Evolutionary conservation across 2,888 invertebrate genomes (phyloP).

Genomic region (Tiliacea aurago): DNA sequence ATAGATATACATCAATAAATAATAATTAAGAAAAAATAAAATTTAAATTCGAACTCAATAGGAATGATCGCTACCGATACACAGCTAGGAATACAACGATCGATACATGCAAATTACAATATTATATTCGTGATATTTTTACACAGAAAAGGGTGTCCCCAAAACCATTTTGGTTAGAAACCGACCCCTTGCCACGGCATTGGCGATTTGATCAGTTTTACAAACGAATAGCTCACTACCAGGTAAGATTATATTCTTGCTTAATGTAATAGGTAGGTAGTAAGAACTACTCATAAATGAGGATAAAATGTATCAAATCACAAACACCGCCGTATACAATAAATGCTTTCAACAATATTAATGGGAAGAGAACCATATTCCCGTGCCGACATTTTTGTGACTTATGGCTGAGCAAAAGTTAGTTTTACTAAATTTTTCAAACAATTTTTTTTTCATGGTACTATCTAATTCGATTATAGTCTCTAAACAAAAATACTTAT

Average conservation of each 20-base stretch:
- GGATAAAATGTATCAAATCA: constrained; percentile 64
- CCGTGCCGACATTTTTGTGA: constrained; percentile 67
- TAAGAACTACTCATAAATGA: constrained; percentile 11
- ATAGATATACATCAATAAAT: constrained; percentile 66
- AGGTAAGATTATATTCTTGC: constrained; percentile 6
- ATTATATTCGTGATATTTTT: constrained; percentile 61
- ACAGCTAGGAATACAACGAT: constrained; percentile 77
- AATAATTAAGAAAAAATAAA: constrained; percentile 67
- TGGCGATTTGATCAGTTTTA: constrained; percentile 63
- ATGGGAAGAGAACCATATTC: constrained; percentile 73
- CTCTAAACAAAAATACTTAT: constrained; percentile 26
- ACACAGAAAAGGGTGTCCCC: constrained; percentile 74
- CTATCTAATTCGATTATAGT: constrained; percentile 25
- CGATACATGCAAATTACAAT: constrained; percentile 76
- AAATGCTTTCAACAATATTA: constrained; percentile 78
- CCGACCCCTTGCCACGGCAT: constrained; percentile 71
- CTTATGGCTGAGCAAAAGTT: constrained; percentile 19
- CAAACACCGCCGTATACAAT: constrained; percentile 74
- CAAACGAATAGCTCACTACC: constrained; percentile 10
- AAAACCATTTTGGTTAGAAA: constrained; percentile 80
- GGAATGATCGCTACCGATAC: constrained; percentile 82
- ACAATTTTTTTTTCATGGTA: constrained; percentile 20
- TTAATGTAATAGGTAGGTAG: constrained; percentile 14
- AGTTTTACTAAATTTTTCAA: constrained; percentile 18
- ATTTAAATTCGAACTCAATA: constrained; percentile 85